Conservation (phyloP, 2,888 invertebrate genomes). For the Dendrolimus houi region DNA sequence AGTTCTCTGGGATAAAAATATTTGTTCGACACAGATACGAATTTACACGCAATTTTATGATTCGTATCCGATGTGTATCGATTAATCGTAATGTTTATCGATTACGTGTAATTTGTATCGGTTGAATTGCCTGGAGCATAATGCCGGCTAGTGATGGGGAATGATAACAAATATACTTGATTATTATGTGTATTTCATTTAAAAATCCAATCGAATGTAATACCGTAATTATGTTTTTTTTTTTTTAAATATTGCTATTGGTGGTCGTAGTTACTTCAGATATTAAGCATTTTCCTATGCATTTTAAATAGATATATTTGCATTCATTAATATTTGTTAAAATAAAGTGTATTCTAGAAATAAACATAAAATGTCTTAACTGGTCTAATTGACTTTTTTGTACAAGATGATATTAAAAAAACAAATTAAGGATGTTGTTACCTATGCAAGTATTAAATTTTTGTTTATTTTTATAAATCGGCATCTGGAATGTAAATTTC, state of each 20-base stretch:
- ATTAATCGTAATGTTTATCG: neutral
- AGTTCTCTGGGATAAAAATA: slow-evolving; percentile 20
- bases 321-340: no score
- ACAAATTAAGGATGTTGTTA: no score
- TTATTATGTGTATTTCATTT: neutral
- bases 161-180: neutral
- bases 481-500: no score
- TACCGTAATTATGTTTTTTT: neutral
- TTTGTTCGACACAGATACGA: neutral
- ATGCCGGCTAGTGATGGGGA: neutral
- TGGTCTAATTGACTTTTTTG: no score
- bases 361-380: no score
- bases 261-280: neutral
- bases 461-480: no score
- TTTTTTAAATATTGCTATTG: neutral
- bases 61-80: neutral
- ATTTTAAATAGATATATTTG: no score
- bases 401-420: no score
- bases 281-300: no score
- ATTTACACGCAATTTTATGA: neutral
- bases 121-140: neutral
- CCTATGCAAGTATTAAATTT: no score
- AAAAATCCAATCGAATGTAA: neutral
- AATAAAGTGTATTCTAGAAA: no score
- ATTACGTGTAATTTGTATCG: neutral